These are phyloP conservation scores for Acrocephalus scirpaceus DNA, from an alignment of 2,797 vertebrate species.

Conservation along the genomic window DNA sequence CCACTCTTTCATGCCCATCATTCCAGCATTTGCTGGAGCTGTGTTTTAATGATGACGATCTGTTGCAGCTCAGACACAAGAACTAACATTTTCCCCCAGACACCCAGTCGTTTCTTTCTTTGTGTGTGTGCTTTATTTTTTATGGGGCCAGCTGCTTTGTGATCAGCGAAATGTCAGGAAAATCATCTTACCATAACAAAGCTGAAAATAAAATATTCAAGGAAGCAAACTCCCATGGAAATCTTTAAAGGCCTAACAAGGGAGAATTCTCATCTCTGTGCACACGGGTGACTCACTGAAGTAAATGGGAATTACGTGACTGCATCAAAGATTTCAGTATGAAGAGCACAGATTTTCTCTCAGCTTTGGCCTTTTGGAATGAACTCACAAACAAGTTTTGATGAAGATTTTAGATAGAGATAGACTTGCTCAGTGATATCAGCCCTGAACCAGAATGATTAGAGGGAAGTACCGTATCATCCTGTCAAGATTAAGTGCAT, in stretches of 20 bases:
- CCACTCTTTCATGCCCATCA: constrained; percentile 11
- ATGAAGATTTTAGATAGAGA: constrained; percentile 18
- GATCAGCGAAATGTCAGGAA: constrained; percentile 73
- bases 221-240: constrained; percentile 69
- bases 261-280: constrained; percentile 47
- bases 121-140: constrained; percentile 54
- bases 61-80: constrained; percentile 50
- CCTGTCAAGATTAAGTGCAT: background rate
- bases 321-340: constrained; percentile 20
- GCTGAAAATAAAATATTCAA: constrained; percentile 71
- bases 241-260: constrained; percentile 64
- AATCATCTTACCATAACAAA: constrained; percentile 70
- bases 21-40: constrained; percentile 22
- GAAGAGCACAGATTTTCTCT: background rate
- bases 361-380: constrained; percentile 13
- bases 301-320: constrained; percentile 39
- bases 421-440: background rate
- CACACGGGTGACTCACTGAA: constrained; percentile 47
- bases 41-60: constrained; percentile 64
- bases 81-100: constrained; percentile 60
- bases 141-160: constrained; percentile 73
- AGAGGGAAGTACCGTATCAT: background rate
- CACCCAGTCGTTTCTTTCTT: constrained; percentile 61
- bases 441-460: background rate
- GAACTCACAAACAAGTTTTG: constrained; percentile 18